A percentile compares a stretch with the other conserved stretches of the same genome.
Evolutionary conservation across 2,797 vertebrate genomes (phyloP).

Genomic region (Phataginus tetradactyla): DNA sequence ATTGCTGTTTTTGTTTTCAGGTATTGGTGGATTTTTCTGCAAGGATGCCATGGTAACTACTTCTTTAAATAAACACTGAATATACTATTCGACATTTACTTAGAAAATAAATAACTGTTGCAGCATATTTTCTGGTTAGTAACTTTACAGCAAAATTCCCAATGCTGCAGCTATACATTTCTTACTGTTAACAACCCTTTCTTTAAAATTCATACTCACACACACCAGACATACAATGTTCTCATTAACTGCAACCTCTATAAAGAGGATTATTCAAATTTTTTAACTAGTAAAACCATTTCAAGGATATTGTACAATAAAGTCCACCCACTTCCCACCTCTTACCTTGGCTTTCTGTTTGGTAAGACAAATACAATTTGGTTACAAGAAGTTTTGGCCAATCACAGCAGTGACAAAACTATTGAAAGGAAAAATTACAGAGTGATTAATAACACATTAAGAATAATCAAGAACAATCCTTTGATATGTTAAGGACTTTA

Average conservation of each 20-base stretch:
- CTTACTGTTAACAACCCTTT: background rate
- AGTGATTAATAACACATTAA: background rate
- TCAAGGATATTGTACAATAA: background rate
- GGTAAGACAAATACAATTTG: background rate
- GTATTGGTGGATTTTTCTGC: background rate
- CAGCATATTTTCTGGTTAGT: background rate
- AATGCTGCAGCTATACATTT: background rate
- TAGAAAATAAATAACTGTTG: constrained; percentile 15
- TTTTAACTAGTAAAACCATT: background rate
- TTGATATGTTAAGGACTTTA: background rate
- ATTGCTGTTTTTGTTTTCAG: constrained; percentile 47
- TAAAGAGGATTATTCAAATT: background rate
- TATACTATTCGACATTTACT: background rate
- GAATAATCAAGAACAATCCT: background rate
- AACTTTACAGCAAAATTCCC: constrained; percentile 16
- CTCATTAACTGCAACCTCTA: background rate
- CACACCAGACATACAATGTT: background rate
- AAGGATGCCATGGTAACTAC: constrained; percentile 19
- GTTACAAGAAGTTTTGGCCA: background rate
- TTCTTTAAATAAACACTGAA: constrained; percentile 37
- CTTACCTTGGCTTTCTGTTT: background rate
- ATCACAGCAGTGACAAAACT: background rate
- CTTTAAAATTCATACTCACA: background rate
- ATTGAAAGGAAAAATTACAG: background rate
- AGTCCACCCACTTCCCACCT: rapidly evolving